Conservation (phyloP, 2,797 vertebrate genomes). For the Emydoidea blandingii region DNA sequence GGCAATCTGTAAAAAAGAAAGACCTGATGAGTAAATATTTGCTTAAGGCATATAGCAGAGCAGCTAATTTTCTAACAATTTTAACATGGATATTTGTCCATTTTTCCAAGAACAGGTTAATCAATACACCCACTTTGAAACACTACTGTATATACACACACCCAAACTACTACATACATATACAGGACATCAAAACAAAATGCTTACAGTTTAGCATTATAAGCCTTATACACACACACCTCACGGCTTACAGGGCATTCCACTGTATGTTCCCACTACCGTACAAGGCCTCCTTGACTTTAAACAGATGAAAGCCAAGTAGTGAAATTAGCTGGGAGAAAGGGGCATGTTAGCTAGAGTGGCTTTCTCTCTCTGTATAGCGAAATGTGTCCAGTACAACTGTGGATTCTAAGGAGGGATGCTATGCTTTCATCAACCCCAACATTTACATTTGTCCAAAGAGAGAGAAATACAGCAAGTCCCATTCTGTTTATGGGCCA, state of each 20-base stretch:
- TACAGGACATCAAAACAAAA: slow-evolving; percentile 71
- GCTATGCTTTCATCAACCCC: background rate
- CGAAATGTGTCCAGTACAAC: slow-evolving; percentile 61
- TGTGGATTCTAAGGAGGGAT: background rate
- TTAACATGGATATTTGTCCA: slow-evolving; percentile 74
- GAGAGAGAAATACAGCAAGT: background rate
- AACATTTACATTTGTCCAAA: background rate
- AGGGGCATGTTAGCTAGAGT: slow-evolving; percentile 1
- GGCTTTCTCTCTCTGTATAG: slow-evolving; percentile 12
- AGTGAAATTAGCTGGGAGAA: slow-evolving; percentile 51
- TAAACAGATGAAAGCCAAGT: slow-evolving; percentile 67
- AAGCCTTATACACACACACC: slow-evolving; percentile 62
- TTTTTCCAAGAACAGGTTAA: slow-evolving; percentile 73
- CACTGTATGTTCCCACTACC: background rate
- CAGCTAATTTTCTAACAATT: slow-evolving; percentile 80
- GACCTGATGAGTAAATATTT: slow-evolving; percentile 81
- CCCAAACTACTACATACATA: slow-evolving; percentile 75
- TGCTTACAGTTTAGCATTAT: slow-evolving; percentile 52
- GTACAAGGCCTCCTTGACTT: background rate
- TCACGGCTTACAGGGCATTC: slow-evolving; percentile 29
- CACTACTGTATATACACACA: slow-evolving; percentile 81
- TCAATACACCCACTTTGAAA: slow-evolving; percentile 76
- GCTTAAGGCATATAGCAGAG: slow-evolving; percentile 87
- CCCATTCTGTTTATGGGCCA: background rate
- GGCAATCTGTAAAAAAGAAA: slow-evolving; percentile 82